These are phyloP conservation scores for Parnassius glacialis DNA, from an alignment of 2,888 invertebrate species.

Conservation along the genomic window DNA sequence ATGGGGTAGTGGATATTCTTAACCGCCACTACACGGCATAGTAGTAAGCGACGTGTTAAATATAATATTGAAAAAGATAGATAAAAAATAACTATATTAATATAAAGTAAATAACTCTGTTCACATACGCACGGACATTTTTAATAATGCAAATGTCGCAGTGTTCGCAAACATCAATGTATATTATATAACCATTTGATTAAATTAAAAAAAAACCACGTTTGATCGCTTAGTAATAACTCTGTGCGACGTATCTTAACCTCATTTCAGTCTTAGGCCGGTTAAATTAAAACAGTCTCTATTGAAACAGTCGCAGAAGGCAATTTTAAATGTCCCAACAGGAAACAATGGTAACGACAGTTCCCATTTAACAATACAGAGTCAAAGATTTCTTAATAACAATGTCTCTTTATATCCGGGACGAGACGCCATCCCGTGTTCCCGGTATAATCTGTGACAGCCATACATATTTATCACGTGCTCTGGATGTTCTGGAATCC, in stretches of 20 bases:
- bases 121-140: too few species aligned
- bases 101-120: too few species aligned
- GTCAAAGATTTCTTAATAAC: constrained; percentile 28
- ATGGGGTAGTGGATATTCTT: too few species aligned
- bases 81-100: too few species aligned
- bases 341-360: constrained; percentile 24
- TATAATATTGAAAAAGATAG: too few species aligned
- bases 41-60: too few species aligned
- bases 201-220: not conserved
- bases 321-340: constrained; percentile 1
- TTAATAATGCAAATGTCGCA: too few species aligned
- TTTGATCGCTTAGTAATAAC: constrained; percentile 6
- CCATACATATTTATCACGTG: constrained; percentile 28
- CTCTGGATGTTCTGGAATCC: constrained; percentile 23
- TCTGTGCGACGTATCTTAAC: constrained; percentile 17
- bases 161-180: not conserved
- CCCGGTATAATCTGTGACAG: constrained; percentile 26
- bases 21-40: too few species aligned
- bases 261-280: constrained; percentile 8
- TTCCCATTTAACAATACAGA: constrained; percentile 27
- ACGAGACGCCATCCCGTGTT: constrained; percentile 15
- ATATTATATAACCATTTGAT: constrained; percentile 1
- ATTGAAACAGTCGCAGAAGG: not conserved
- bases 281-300: constrained; percentile 14
- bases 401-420: constrained; percentile 27